Evolutionary conservation across 2,797 vertebrate species (phyloP).

Genomic region (Heteromormyrus szaboi): DNA sequence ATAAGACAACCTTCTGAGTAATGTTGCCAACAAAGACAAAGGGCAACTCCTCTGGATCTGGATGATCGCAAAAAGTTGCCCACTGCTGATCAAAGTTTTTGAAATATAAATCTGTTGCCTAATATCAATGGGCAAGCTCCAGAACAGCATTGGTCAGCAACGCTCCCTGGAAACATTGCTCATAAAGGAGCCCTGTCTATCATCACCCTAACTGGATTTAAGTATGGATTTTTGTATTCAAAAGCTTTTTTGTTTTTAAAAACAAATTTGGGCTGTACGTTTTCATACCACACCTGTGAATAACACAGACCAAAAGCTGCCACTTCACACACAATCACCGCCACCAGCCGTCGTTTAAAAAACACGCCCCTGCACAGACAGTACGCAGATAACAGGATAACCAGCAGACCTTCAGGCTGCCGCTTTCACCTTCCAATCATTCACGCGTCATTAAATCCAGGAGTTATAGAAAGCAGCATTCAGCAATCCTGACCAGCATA

Average conservation of each 20-base stretch:
- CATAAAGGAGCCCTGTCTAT: not conserved
- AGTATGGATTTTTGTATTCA: conserved; percentile 46
- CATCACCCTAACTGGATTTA: not conserved
- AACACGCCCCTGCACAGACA: not conserved
- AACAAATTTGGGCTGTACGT: conserved; percentile 21
- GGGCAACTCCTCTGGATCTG: not conserved
- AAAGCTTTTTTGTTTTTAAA: not conserved
- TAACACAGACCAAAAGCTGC: conserved; percentile 42
- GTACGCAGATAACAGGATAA: not conserved
- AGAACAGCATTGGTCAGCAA: not conserved
- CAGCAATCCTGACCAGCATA: not conserved
- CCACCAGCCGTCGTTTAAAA: not conserved
- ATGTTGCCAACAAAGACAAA: not conserved
- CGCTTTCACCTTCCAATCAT: not conserved
- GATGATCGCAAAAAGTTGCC: not conserved
- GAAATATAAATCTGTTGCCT: not conserved
- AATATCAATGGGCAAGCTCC: not conserved
- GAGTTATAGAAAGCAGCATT: not conserved
- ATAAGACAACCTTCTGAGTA: not conserved
- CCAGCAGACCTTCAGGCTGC: not conserved
- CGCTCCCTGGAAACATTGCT: not conserved
- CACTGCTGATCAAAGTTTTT: not conserved
- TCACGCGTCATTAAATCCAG: not conserved
- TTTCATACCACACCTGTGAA: conserved; percentile 37
- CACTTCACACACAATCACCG: not conserved